These are phyloP conservation scores for Plotosus lineatus DNA, from an alignment of 2,113 vertebrate species.

Conservation along the genomic window DNA sequence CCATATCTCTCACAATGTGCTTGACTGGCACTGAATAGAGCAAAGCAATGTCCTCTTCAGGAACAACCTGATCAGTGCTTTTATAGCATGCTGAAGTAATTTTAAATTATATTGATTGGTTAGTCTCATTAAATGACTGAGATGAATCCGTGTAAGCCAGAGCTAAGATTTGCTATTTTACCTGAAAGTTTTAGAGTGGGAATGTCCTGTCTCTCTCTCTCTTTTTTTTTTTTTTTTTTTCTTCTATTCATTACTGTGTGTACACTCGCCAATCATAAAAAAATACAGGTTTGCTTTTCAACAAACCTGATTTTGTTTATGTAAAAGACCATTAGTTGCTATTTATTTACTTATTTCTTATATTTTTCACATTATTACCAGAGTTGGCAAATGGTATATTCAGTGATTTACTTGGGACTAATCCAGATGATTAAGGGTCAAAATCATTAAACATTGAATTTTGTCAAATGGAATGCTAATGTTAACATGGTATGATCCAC, in stretches of 20 bases:
- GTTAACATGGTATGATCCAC: background rate
- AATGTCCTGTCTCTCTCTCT: conserved; percentile 29
- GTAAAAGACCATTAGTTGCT: conserved; percentile 44
- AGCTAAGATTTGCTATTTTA: background rate
- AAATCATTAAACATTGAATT: conserved; percentile 32
- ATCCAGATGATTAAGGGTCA: conserved; percentile 41
- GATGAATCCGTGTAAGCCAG: background rate
- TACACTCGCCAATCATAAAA: conserved; percentile 59
- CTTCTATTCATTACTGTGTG: conserved; percentile 51
- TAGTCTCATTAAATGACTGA: background rate
- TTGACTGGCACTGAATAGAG: background rate
- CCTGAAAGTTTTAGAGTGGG: background rate
- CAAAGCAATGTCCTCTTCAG: background rate
- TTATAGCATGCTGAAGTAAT: conserved; percentile 8
- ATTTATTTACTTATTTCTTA: conserved; percentile 53
- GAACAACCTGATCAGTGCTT: conserved; percentile 1
- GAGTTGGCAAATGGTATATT: conserved; percentile 49
- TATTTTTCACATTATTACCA: conserved; percentile 46
- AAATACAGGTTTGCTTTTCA: background rate
- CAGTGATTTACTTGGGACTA: conserved; percentile 49
- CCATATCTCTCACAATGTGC: background rate
- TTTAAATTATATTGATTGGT: background rate
- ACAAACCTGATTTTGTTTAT: conserved; percentile 26
- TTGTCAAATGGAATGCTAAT: background rate
- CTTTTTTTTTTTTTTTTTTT: too few relatives aligned